These are phyloP conservation scores for Chamaea fasciata DNA, from an alignment of 2,113 vertebrate genomes.

Conservation along the genomic window DNA sequence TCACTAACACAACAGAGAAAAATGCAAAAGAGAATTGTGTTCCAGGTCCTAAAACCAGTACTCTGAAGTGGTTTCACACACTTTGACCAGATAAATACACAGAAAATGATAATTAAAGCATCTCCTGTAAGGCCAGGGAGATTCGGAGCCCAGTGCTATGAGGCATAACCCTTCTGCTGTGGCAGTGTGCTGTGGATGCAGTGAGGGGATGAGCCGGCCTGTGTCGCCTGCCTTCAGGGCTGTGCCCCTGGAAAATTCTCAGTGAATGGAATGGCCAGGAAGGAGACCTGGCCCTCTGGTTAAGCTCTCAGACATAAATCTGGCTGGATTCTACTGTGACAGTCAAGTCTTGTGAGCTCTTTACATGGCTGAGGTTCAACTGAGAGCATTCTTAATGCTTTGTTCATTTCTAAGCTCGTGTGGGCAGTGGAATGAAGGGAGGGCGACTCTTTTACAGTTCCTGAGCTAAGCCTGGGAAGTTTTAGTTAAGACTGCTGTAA, in stretches of 20 bases:
- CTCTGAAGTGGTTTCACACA: not conserved
- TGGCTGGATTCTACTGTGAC: not conserved
- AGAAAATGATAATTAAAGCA: not conserved
- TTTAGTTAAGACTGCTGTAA: not conserved
- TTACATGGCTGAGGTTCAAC: not conserved
- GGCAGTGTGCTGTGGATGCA: not conserved
- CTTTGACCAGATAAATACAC: not conserved
- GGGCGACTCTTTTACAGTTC: not conserved
- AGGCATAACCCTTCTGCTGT: not conserved
- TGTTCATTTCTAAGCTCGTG: not conserved
- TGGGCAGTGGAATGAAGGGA: not conserved
- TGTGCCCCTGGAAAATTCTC: not conserved
- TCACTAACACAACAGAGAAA: not conserved
- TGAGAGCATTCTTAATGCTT: not conserved
- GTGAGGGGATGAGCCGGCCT: not conserved
- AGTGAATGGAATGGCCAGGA: not conserved
- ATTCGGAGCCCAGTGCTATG: not conserved
- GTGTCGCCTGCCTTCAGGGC: not conserved
- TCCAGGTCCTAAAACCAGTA: not conserved
- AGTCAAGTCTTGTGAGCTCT: not conserved
- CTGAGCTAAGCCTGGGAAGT: not conserved
- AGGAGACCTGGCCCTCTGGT: not conserved
- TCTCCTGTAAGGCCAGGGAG: not conserved
- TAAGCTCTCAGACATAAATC: not conserved
- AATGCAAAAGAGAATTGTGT: not conserved